phyloP scores from a whole-genome alignment of 2,113 vertebrate species.

The Trichomycterus rosablanca region DNA sequence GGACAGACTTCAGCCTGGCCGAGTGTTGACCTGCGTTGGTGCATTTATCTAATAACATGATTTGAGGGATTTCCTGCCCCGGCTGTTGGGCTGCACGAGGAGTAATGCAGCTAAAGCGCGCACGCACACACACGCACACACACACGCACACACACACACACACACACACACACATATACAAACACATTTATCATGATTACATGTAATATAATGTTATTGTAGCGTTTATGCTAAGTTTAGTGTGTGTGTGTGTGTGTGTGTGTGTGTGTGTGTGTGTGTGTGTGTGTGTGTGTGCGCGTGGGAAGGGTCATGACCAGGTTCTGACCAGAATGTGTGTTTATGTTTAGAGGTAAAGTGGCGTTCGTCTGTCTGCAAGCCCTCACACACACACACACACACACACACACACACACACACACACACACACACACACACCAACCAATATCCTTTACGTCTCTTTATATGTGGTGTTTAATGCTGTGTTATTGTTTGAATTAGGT shows the following conservation, averaged over 20 bases:
- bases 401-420: not conserved
- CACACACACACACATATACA: slow-evolving; percentile 11
- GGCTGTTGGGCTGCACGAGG: too few relatives aligned
- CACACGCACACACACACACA: slow-evolving; percentile 19
- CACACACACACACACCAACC: not conserved
- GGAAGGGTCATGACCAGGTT: slow-evolving; percentile 20
- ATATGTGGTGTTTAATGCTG: not conserved
- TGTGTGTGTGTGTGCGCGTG: not conserved
- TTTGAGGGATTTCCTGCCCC: too few relatives aligned
- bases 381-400: not conserved
- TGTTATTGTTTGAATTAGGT: too few relatives aligned
- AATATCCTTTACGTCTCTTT: slow-evolving; percentile 9
- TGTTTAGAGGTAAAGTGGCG: not conserved
- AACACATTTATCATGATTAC: not conserved
- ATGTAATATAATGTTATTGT: not conserved
- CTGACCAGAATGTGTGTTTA: slow-evolving; percentile 18
- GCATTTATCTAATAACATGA: too few relatives aligned
- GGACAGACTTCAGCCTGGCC: too few relatives aligned
- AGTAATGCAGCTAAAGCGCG: too few relatives aligned
- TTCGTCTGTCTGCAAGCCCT: not conserved
- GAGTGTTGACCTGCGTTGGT: too few relatives aligned
- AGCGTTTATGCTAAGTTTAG: not conserved
- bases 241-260: not conserved
- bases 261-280: not conserved
- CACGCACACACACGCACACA: slow-evolving; percentile 27